Evolutionary conservation across 2,797 vertebrate species (phyloP).

Genomic region (Euthynnus affinis): DNA sequence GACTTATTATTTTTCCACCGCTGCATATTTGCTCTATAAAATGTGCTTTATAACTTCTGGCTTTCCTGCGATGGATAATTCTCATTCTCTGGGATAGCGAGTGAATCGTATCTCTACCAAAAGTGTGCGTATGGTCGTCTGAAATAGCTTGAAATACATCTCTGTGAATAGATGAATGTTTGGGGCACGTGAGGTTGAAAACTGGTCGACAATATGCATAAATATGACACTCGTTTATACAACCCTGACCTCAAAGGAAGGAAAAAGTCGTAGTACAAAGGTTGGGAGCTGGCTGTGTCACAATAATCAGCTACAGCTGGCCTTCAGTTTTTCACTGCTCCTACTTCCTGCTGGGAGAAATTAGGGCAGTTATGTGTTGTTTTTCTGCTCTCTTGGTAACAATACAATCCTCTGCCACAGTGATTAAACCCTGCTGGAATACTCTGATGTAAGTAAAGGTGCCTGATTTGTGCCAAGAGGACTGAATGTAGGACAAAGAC

Average conservation of each 20-base stretch:
- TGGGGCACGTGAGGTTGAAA: background rate
- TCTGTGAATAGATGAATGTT: conserved; percentile 5
- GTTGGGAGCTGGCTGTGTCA: conserved; percentile 23
- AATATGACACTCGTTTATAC: background rate
- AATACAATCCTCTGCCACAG: conserved; percentile 10
- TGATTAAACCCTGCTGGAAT: conserved; percentile 53
- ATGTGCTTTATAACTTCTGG: no score
- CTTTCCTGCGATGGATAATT: background rate
- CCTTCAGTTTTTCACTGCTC: conserved; percentile 20
- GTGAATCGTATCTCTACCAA: background rate
- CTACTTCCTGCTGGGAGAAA: conserved; percentile 61
- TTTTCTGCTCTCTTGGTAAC: conserved; percentile 59
- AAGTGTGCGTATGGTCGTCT: background rate
- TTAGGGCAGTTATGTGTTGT: conserved; percentile 55
- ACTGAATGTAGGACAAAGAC: conserved; percentile 53
- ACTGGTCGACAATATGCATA: background rate
- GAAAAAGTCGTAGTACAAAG: conserved; percentile 24
- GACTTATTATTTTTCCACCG: no score
- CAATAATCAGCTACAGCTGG: conserved; percentile 57
- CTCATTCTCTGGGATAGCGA: background rate
- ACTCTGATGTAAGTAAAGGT: conserved; percentile 14
- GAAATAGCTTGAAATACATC: background rate
- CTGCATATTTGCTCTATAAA: background rate
- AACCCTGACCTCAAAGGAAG: conserved; percentile 3
- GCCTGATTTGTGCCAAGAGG: conserved; percentile 12